These are phyloP conservation scores for Andrena bicolor DNA, from an alignment of 2,888 invertebrate species.

Conservation along the genomic window DNA sequence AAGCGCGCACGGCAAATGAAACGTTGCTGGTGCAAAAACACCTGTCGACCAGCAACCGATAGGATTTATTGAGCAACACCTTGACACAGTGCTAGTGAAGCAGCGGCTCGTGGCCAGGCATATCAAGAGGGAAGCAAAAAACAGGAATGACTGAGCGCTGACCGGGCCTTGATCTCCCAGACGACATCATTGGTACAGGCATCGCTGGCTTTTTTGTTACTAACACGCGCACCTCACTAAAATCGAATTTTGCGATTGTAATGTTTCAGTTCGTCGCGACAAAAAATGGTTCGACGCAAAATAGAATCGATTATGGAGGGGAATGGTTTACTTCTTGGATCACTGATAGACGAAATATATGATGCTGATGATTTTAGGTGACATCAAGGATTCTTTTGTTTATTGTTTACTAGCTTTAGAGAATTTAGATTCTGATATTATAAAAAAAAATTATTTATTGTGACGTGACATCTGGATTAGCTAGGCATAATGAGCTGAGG, in stretches of 20 bases:
- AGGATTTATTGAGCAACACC: constrained; percentile 46
- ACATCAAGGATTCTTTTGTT: too few species aligned
- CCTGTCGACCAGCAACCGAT: constrained; percentile 19
- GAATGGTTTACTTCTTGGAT: not conserved
- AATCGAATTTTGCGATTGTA: not conserved
- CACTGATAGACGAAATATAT: not conserved
- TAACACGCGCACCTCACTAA: not conserved
- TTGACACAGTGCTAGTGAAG: constrained; percentile 22
- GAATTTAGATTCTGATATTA: too few species aligned
- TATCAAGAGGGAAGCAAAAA: constrained; percentile 24
- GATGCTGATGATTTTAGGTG: too few species aligned
- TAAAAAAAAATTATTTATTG: too few species aligned
- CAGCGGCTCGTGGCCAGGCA: constrained; percentile 20
- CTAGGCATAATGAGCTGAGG: too few species aligned
- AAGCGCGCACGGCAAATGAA: constrained; percentile 21
- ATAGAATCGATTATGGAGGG: not conserved
- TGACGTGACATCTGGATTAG: too few species aligned
- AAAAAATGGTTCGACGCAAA: not conserved
- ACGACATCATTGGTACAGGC: not conserved
- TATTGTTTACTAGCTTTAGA: too few species aligned
- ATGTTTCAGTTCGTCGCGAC: not conserved
- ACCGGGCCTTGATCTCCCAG: constrained; percentile 56
- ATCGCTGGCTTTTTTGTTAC: not conserved
- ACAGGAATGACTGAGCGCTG: constrained; percentile 39
- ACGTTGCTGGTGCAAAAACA: constrained; percentile 27